These are phyloP conservation scores for Uropetala carovei DNA, from an alignment of 2,888 invertebrate genomes.

Conservation along the genomic window DNA sequence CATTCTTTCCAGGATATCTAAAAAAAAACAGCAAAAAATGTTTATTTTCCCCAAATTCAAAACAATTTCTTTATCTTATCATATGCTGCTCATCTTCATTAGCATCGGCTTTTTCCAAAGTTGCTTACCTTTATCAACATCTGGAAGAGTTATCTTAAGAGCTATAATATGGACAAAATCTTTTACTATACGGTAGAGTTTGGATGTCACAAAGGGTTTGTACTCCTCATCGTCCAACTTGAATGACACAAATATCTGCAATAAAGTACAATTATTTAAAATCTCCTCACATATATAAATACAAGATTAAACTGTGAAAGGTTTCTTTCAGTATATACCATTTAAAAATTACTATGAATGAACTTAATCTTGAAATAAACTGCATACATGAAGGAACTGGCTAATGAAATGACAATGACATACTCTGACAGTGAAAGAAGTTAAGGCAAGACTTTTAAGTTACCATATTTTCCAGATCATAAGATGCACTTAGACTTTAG, in stretches of 20 bases:
- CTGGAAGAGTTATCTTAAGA: slow-evolving; percentile 81
- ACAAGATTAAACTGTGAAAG: slow-evolving; percentile 14
- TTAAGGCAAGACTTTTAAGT: no score
- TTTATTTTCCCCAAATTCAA: not conserved
- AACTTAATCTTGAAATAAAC: no score
- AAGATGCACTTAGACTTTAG: no score
- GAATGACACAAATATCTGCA: slow-evolving; percentile 76
- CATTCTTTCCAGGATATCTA: slow-evolving; percentile 76
- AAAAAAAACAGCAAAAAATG: slow-evolving; percentile 64
- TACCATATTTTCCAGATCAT: no score
- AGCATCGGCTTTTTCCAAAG: not conserved
- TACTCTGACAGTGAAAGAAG: no score
- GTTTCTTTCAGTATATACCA: not conserved
- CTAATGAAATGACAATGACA: no score
- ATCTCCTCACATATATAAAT: not conserved
- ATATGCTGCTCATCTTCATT: not conserved
- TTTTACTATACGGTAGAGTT: slow-evolving; percentile 77
- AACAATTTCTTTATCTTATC: not conserved
- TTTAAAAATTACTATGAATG: no score
- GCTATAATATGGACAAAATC: slow-evolving; percentile 81
- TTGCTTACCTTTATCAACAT: slow-evolving; percentile 78
- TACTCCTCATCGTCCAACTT: slow-evolving; percentile 76
- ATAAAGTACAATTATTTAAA: slow-evolving; percentile 33
- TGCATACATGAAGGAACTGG: no score
- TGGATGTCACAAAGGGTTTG: slow-evolving; percentile 75